Base-by-base conservation (phyloP, 2,888 invertebrate genomes). In the Drosophila nr. perissopoda region DNA sequence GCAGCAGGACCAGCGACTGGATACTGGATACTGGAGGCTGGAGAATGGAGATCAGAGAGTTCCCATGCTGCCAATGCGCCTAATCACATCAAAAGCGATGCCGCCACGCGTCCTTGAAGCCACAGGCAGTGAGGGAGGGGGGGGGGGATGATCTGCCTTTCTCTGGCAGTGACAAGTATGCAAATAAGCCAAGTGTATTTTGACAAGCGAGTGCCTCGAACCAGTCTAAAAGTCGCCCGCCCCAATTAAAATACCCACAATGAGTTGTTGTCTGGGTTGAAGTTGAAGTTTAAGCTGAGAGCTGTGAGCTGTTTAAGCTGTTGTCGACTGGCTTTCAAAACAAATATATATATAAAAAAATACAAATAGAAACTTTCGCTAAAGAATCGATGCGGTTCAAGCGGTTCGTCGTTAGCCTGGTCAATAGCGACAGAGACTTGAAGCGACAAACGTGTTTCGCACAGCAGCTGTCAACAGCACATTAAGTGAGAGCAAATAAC, bases 361-460 rank as follows among this genome's bases (percentile, higher is more conserved):
- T 51, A 82, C 72, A 73, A 76, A 78, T 73, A 82, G 78, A 80
- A 85, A 86, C 87, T 87, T 87, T 87, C 85, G 83, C 80, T 83
- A 73, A 83, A 78, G 78, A 78, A 78, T 76, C 81, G 74, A 81
- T 68, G 57, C 68, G 62, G 57, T 67, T 69, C 82, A 80, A 69
- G 42, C 61, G 69, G 59, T 60, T 36, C 51, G 25, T 45, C 21
- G 16, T 45, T 8, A 64, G 65, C 40, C 57, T 13, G 40, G 69
- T 48, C 51, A 49, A 58, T 27, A 27, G 40, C 60, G 40, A 78
- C 42, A 42, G 71, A 73, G 86, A 75, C 80, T 78, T 61, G 42
- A 71, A 78, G 87, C 86, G 81, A 83, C 84, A 87, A 87, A 87
- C 87, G 84, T 82, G 87, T 87, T 87, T 87, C 68, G 65, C 79